These are phyloP conservation scores for Mergus octosetaceus DNA, from an alignment of 2,797 vertebrate species.

Conservation along the genomic window DNA sequence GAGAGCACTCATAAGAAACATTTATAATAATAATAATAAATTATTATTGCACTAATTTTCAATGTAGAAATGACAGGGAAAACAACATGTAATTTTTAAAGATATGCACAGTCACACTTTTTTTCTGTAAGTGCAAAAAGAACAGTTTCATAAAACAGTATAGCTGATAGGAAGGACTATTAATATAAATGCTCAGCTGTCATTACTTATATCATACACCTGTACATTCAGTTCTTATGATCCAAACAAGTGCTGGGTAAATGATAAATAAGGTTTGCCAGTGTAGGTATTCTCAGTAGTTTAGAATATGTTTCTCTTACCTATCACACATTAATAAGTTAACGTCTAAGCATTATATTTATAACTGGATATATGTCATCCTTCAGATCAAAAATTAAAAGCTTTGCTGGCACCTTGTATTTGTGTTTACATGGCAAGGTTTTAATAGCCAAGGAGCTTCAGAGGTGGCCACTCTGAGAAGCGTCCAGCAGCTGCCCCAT, in stretches of 20 bases:
- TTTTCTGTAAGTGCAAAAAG: neutral
- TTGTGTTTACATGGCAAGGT: too few species aligned
- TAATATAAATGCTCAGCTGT: neutral
- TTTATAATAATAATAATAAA: too few species aligned
- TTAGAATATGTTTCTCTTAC: neutral
- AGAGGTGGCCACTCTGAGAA: too few species aligned
- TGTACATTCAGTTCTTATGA: neutral
- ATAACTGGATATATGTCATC: neutral
- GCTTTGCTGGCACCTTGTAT: neutral
- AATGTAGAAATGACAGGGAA: neutral
- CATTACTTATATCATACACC: neutral
- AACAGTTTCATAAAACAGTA: neutral
- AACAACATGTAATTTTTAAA: neutral
- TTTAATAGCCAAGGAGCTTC: too few species aligned
- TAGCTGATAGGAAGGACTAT: neutral
- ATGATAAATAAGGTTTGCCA: neutral
- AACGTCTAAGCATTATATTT: neutral
- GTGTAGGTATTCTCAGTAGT: neutral
- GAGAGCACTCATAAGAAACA: neutral
- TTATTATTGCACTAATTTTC: neutral
- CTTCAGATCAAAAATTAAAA: neutral
- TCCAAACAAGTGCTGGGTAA: neutral
- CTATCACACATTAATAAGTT: neutral
- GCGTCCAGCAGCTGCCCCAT: too few species aligned
- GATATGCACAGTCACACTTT: neutral